Evolutionary conservation across 1,140 invertebrate species (phyloP), one percentile per base, ranked within the genome.

Genomic region (Eupristina koningsbergeri): DNA sequence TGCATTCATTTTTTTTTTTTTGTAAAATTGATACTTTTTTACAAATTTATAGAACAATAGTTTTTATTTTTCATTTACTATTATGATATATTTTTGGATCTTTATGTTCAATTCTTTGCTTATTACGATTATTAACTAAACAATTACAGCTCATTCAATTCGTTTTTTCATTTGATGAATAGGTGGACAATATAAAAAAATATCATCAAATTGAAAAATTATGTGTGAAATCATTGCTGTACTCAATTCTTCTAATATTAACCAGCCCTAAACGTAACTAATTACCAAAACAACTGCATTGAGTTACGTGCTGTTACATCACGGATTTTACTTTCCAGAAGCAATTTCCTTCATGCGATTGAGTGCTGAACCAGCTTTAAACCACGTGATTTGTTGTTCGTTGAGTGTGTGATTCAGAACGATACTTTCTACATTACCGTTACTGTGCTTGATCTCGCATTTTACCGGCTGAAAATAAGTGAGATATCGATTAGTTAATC

Each of bases 311-410:
- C 13, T 34, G 1, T 34, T 5, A 31, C 19, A 47, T 15, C 80
- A 53, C n/a, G 31, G 31, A 61, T 15, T 76, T 91, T 88, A 92
- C 61, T 91, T 88, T 80, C 86, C 87, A 13, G 81, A 61, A 22
- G 95, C 93, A 85, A 96, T 93, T 91, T 97, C 95, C 93, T 97
- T 97, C 99, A 99, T 99, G 85, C 97, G 94, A 93, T 99, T 99
- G 26, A 99, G 95, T 8, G 99, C 99, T 87, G 98, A 99, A 53
- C 99, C 99, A n/a, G 99, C 98, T 89, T 96, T 96, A 94, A 99
- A 99, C 99, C 99, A 99, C 81, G 94, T 93, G 89, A 99, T 99
- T 93, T 99, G 99, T 87, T 97, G 96, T 47, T 99, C 98, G 92
- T 99, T 99, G 91, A 99, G 89, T 0, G 98, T 97, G 91, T 99